Evolutionary conservation across 2,797 vertebrate species (phyloP).

Genomic region (Acestrorhynchus altus): DNA sequence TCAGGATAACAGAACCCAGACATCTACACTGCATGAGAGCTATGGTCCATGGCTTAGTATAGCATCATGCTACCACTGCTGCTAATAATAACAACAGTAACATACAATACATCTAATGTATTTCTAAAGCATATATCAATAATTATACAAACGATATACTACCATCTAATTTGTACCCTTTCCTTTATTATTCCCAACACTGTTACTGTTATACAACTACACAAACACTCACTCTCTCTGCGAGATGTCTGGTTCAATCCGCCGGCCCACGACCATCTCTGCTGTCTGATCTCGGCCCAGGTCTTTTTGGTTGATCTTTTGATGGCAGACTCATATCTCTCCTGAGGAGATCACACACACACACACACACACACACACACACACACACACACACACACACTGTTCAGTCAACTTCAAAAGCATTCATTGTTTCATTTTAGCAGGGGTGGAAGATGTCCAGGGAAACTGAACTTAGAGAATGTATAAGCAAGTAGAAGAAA

Average conservation of each 20-base stretch:
- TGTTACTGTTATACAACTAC: neutral
- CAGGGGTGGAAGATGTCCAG: too few relatives aligned
- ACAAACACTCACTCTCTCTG: slow-evolving; percentile 78
- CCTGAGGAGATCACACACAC: slow-evolving; percentile 70
- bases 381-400: neutral
- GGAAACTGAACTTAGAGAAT: too few relatives aligned
- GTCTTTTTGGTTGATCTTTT: slow-evolving; percentile 94
- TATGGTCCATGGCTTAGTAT: too few relatives aligned
- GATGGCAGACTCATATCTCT: slow-evolving; percentile 93
- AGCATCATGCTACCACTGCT: too few relatives aligned
- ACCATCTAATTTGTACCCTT: neutral
- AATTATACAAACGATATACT: too few relatives aligned
- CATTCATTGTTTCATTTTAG: neutral
- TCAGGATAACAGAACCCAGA: too few relatives aligned
- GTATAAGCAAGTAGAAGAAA: too few relatives aligned
- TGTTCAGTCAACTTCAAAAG: neutral
- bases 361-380: neutral
- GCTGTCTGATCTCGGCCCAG: slow-evolving; percentile 96
- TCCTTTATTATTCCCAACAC: neutral
- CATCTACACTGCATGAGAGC: too few relatives aligned
- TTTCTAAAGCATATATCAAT: too few relatives aligned
- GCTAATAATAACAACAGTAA: too few relatives aligned
- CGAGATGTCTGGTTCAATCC: slow-evolving; percentile 92
- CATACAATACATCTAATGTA: too few relatives aligned
- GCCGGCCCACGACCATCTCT: slow-evolving; percentile 97